These are phyloP conservation scores for Salvelinus sp. DNA, from an alignment of 2,113 vertebrate genomes.

Conservation along the genomic window DNA sequence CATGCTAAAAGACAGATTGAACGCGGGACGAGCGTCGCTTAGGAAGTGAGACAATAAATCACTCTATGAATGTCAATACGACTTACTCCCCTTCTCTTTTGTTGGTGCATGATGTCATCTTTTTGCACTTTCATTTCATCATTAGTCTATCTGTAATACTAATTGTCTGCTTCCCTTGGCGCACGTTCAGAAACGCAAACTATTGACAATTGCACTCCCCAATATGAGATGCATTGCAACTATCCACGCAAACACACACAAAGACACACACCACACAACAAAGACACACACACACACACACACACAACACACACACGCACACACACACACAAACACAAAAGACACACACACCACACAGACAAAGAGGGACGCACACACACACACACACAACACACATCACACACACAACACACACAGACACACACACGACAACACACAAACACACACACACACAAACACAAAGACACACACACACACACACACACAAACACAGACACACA, in stretches of 20 bases:
- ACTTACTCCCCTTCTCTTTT: conserved; percentile 4
- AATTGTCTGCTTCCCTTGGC: conserved; percentile 35
- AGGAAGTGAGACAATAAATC: neutral
- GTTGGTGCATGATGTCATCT: conserved; percentile 29
- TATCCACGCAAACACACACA: conserved; percentile 4
- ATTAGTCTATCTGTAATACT: conserved; percentile 45
- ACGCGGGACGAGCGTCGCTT: too few relatives aligned
- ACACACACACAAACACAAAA: neutral
- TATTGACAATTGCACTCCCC: conserved; percentile 50
- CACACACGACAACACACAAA: neutral
- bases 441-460: neutral
- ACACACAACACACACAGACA: neutral
- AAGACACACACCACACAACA: neutral
- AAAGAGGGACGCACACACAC: too few relatives aligned
- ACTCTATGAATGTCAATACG: neutral
- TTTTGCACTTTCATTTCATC: conserved; percentile 43
- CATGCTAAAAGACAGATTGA: too few relatives aligned
- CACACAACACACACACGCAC: neutral
- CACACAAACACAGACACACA: neutral
- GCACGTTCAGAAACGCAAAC: conserved; percentile 50
- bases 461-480: neutral
- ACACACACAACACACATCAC: neutral
- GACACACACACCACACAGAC: neutral
- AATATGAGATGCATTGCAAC: conserved; percentile 46
- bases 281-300: too few relatives aligned